Evolutionary conservation across 1,140 invertebrate genomes (phyloP).

Genomic region (Drosophila rhopaloa): DNA sequence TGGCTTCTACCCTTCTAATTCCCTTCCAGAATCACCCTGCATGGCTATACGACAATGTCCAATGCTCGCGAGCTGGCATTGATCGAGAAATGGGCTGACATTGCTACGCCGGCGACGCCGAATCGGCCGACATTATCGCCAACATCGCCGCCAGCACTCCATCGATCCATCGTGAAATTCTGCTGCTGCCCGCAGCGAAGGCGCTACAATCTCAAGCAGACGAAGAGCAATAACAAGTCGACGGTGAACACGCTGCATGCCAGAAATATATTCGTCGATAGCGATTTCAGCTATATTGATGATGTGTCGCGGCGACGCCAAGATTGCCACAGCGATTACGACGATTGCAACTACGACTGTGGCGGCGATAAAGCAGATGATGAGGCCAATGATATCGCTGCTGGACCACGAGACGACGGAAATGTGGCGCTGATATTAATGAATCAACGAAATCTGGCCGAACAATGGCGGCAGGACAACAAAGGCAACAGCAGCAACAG

Average conservation of each 20-base stretch:
- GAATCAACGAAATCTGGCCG: constrained; percentile 77
- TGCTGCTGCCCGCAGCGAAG: constrained; percentile 80
- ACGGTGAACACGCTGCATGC: constrained; percentile 72
- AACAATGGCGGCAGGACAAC: constrained; percentile 83
- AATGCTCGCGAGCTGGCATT: constrained; percentile 83
- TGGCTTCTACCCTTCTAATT: not conserved
- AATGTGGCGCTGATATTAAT: constrained; percentile 82
- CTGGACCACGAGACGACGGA: constrained; percentile 58
- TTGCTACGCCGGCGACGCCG: constrained; percentile 78
- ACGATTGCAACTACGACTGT: constrained; percentile 47
- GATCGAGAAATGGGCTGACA: constrained; percentile 83
- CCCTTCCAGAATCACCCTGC: constrained; percentile 69
- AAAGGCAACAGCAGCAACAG: constrained; percentile 64
- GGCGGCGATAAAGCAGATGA: constrained; percentile 44
- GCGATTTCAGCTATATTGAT: constrained; percentile 82
- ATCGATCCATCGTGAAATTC: constrained; percentile 73
- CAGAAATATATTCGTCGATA: constrained; percentile 80
- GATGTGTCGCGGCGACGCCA: constrained; percentile 68
- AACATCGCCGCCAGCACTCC: constrained; percentile 65
- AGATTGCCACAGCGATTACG: constrained; percentile 72
- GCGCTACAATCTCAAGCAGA: constrained; percentile 75
- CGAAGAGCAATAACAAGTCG: constrained; percentile 50
- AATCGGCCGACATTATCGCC: constrained; percentile 71
- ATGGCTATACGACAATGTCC: constrained; percentile 83
- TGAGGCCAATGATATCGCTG: constrained; percentile 62